A percentile compares a stretch with the other conserved stretches of the same genome.
phyloP scores from a whole-genome alignment of 1,140 invertebrate genomes.

The roundworm (Caenorhabditis elegans) region DNA sequence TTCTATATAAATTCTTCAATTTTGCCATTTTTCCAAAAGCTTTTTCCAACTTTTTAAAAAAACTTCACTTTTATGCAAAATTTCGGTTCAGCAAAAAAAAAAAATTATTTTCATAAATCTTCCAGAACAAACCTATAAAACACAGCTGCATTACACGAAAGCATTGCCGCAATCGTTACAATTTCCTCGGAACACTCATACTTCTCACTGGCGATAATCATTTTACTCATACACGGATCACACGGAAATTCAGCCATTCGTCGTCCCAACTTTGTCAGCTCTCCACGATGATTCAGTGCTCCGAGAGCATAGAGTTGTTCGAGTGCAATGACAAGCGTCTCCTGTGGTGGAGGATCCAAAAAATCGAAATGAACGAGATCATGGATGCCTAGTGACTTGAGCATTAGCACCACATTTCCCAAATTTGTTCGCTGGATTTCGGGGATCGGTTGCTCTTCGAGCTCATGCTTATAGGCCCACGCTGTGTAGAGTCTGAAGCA shows the following conservation, averaged over 20 bases:
- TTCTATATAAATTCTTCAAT: no score
- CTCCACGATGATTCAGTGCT: conserved; percentile 93
- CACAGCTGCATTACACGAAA: conserved; percentile 93
- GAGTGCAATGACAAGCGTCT: conserved; percentile 86
- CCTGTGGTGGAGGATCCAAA: conserved; percentile 91
- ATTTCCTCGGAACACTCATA: conserved; percentile 97
- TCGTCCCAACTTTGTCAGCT: conserved; percentile 91
- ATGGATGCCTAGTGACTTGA: conserved; percentile 95
- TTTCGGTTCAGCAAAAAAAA: no score
- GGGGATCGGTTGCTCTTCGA: conserved; percentile 95
- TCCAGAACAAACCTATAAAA: conserved; percentile 91
- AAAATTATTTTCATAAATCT: no score
- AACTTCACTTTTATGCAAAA: no score
- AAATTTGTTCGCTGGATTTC: conserved; percentile 98
- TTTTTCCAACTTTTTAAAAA: no score
- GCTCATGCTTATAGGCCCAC: conserved; percentile 94
- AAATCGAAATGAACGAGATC: conserved; percentile 98
- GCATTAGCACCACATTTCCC: conserved; percentile 90
- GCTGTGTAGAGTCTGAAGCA: conserved; percentile 95
- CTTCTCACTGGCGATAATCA: conserved; percentile 95
- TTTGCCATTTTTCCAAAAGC: no score
- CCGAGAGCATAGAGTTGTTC: conserved; percentile 96
- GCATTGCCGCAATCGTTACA: conserved; percentile 93
- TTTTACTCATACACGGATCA: conserved; percentile 98
- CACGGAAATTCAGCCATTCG: conserved; percentile 98